These are phyloP conservation scores for Euwallacea fornicatus DNA, from an alignment of 1,140 invertebrate genomes.

Conservation along the genomic window DNA sequence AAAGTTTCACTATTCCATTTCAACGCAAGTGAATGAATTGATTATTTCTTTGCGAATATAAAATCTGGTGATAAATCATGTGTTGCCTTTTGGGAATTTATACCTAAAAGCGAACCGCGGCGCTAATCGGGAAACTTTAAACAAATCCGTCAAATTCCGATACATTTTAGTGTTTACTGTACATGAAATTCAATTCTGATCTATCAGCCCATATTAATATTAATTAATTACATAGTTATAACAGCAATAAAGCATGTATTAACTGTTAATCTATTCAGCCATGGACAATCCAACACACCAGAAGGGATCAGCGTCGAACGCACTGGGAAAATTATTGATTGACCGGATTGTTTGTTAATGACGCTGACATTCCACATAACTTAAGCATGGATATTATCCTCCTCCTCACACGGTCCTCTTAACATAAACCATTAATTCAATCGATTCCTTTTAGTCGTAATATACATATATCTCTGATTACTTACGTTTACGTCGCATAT, in stretches of 20 bases:
- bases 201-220: constrained; percentile 2
- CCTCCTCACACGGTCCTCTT: no score
- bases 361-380: background rate
- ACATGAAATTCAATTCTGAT: constrained; percentile 19
- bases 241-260: constrained; percentile 10
- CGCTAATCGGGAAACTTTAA: constrained; percentile 14
- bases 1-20: background rate
- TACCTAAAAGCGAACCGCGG: background rate
- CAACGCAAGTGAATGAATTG: no score
- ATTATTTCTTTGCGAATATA: background rate
- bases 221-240: constrained; percentile 15
- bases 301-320: background rate
- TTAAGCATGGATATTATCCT: background rate
- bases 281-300: constrained; percentile 7
- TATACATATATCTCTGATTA: no score
- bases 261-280: constrained; percentile 14
- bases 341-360: constrained; percentile 5
- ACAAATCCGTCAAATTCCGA: constrained; percentile 7
- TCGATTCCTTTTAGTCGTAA: no score
- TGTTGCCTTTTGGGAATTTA: background rate
- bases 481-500: no score
- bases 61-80: constrained; percentile 8
- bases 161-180: constrained; percentile 2
- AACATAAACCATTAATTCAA: no score
- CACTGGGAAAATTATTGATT: background rate